Conservation (phyloP, 1,140 invertebrate genomes). For the Cyphomyrmex costatus region DNA sequence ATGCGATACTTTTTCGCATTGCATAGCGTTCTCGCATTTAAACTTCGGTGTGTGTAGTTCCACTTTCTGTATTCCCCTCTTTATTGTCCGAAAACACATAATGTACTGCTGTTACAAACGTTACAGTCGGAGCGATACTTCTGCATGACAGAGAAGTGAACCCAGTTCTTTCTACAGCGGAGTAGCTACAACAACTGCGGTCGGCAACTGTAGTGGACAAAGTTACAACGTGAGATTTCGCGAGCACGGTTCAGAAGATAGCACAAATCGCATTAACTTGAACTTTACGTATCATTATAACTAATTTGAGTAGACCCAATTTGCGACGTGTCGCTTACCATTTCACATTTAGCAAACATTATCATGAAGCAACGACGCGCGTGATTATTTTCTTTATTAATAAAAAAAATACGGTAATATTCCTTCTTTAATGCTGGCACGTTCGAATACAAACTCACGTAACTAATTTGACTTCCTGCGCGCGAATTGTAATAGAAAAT, state of each 20-base stretch:
- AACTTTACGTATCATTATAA: conserved; percentile 27
- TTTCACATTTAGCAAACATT: conserved; percentile 17
- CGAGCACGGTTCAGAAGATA: background rate
- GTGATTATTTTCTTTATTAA: background rate
- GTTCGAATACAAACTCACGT: background rate
- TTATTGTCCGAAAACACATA: conserved; percentile 46
- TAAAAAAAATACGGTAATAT: background rate
- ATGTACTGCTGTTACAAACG: conserved; percentile 40
- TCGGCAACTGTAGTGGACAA: conserved; percentile 23
- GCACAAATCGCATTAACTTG: conserved; percentile 16
- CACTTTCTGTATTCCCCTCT: conserved; percentile 43
- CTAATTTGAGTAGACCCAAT: background rate
- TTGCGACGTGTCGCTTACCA: background rate
- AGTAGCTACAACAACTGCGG: conserved; percentile 29
- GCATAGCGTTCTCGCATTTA: background rate
- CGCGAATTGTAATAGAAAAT: background rate
- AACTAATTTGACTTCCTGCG: conserved; percentile 7
- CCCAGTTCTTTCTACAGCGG: conserved; percentile 26
- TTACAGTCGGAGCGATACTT: conserved; percentile 23
- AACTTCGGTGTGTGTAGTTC: conserved; percentile 43
- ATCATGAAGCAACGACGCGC: background rate
- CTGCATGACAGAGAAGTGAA: conserved; percentile 24
- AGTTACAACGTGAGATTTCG: conserved; percentile 9
- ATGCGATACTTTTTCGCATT: conserved; percentile 10
- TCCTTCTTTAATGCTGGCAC: background rate